These are phyloP conservation scores for Sitobion miscanthi DNA, from an alignment of 1,140 invertebrate species.

Conservation along the genomic window DNA sequence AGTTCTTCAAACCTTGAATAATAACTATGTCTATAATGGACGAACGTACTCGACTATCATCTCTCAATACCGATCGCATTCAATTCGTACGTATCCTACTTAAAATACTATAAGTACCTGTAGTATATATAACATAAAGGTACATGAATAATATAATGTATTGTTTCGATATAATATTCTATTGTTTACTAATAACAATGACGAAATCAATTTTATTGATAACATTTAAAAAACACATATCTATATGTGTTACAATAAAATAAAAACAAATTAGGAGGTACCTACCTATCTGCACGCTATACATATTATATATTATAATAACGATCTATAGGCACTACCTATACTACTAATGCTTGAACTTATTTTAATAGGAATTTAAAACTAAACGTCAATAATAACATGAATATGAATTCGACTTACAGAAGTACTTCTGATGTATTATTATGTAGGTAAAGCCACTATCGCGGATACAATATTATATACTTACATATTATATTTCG, in stretches of 20 bases:
- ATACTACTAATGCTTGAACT: neutral
- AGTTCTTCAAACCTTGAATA: neutral
- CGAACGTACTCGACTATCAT: neutral
- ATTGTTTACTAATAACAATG: conserved; percentile 17
- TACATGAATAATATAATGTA: neutral
- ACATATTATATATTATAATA: neutral
- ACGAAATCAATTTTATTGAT: conserved; percentile 17
- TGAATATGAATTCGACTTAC: neutral
- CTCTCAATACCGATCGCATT: neutral
- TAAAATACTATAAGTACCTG: neutral
- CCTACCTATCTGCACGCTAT: neutral
- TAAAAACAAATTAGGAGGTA: neutral
- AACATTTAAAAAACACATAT: neutral
- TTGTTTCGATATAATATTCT: conserved; percentile 17
- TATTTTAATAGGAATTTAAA: neutral
- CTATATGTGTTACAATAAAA: neutral
- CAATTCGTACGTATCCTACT: neutral
- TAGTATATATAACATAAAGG: neutral
- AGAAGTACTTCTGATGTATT: neutral
- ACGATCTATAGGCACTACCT: neutral
- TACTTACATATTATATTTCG: too few species aligned
- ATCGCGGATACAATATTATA: too few species aligned
- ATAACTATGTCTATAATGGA: neutral
- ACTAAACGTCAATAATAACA: neutral
- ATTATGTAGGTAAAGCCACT: neutral